Conservation (phyloP, 2,113 vertebrate genomes). For the Hemiscyllium ocellatum region DNA sequence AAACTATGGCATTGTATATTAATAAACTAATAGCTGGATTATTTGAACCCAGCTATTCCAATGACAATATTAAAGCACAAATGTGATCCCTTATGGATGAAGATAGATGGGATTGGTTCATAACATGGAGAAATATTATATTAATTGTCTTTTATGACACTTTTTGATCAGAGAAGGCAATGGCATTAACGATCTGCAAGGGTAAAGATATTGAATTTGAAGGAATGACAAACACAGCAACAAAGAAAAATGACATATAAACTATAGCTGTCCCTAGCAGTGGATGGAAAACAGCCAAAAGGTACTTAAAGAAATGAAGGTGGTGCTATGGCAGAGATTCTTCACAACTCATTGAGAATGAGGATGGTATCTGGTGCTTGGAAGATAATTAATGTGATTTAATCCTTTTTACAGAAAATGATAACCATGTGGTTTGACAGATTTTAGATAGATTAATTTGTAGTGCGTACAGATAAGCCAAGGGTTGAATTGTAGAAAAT, state of each 20-base stretch:
- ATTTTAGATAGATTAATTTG: background rate
- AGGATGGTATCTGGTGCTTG: background rate
- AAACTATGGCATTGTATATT: background rate
- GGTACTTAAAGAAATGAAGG: background rate
- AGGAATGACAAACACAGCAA: background rate
- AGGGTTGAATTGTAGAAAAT: background rate
- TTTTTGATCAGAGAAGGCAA: background rate
- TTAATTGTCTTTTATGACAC: background rate
- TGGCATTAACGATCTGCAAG: background rate
- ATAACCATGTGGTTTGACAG: background rate
- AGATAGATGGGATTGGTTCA: background rate
- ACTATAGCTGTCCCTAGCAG: background rate
- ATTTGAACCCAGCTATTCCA: background rate
- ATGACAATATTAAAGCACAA: background rate
- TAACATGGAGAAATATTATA: background rate
- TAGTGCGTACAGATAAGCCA: background rate
- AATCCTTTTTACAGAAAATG: background rate
- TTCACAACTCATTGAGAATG: background rate
- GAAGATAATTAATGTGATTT: background rate
- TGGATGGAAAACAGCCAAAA: background rate
- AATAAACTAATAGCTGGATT: background rate
- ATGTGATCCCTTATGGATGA: background rate
- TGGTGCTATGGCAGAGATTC: background rate
- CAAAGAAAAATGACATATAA: background rate
- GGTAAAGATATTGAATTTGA: background rate